Evolutionary conservation across 53 echinoderm and acorn worm genomes (phyloP), one percentile per base, ranked within the genome.

Genomic region (Stichopus horrens): DNA sequence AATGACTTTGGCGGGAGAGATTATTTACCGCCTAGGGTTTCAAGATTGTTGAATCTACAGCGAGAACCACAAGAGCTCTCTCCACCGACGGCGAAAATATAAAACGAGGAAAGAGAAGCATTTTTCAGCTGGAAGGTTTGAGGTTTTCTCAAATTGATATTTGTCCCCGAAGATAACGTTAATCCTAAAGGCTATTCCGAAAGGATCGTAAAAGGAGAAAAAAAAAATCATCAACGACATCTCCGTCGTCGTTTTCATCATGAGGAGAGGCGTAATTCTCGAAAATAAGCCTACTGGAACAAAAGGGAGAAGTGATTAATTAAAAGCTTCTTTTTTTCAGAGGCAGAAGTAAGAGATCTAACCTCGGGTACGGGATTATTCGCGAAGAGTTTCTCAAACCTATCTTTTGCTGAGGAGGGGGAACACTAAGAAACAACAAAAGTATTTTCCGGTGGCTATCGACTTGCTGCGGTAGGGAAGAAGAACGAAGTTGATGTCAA

Each of bases 21-120:
- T 56, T 21, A 57, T 81, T 81, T 81, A 81, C 58, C 58, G 81
- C 81, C 81, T 58, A 21, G 21, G 81, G 81, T 57, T 21, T 21
- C 56, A 81, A 58, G 81, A 58, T 81, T 81, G 81, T 81, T 81
- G 81, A 81, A 81, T 81, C 81, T 21, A 81, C 19, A 57, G 81
- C 81, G 54, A 20, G 56, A 81, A 81, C 81, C 10, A 57, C 22
- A 57, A 81, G 81, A 81, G 58, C 81, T 19, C 57, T 81, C 56
- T 58, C 18, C 21, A 19, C 19, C 71, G 71, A 71, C 71, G 19
- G 19, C 8, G 59, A 59, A 18, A 71, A 71, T 37, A 37, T 37
- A 37, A 37, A 37, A 37, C 37, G 37, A 37, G 37, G 75, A 75
- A 37, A 9, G 75, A 75, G 23, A 37, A 37, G 52, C 37, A 81